phyloP scores from a whole-genome alignment of 2,888 invertebrate species.

The Hemicrepidius hirtus region DNA sequence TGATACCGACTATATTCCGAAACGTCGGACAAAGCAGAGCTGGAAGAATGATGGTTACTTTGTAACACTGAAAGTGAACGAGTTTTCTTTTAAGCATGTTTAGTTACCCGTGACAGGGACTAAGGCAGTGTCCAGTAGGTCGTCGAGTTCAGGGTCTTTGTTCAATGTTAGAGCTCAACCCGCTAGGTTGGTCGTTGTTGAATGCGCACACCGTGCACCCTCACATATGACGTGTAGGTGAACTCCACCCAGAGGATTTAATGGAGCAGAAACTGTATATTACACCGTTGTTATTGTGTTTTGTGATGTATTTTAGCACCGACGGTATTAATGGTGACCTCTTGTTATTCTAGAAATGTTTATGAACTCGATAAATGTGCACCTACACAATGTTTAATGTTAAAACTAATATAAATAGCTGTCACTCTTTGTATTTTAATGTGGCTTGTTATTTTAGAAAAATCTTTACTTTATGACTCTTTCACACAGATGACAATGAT shows the following conservation, averaged over 20 bases:
- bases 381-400: constrained; percentile 30
- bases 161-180: constrained; percentile 36
- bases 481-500: constrained; percentile 13
- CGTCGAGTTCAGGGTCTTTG: constrained; percentile 37
- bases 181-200: constrained; percentile 27
- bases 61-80: constrained; percentile 15
- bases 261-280: constrained; percentile 49
- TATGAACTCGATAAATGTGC: constrained; percentile 43
- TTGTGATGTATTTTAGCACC: constrained; percentile 45
- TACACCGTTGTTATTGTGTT: constrained; percentile 44
- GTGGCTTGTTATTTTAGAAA: constrained; percentile 5
- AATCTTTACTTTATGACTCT: constrained; percentile 8
- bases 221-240: constrained; percentile 39
- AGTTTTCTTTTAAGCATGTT: constrained; percentile 31
- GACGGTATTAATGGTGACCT: constrained; percentile 35
- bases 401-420: constrained; percentile 1
- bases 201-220: constrained; percentile 26
- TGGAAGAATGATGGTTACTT: constrained; percentile 2
- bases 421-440: constrained; percentile 7
- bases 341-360: constrained; percentile 43
- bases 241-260: constrained; percentile 44
- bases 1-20: constrained; percentile 1
- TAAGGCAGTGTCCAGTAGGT: constrained; percentile 28
- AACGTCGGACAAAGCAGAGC: constrained; percentile 1
- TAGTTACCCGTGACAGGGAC: constrained; percentile 34